Conservation (phyloP, 30 jellyfish, hydroid and myxozoan species). For the Haliclystus octoradiatus region DNA sequence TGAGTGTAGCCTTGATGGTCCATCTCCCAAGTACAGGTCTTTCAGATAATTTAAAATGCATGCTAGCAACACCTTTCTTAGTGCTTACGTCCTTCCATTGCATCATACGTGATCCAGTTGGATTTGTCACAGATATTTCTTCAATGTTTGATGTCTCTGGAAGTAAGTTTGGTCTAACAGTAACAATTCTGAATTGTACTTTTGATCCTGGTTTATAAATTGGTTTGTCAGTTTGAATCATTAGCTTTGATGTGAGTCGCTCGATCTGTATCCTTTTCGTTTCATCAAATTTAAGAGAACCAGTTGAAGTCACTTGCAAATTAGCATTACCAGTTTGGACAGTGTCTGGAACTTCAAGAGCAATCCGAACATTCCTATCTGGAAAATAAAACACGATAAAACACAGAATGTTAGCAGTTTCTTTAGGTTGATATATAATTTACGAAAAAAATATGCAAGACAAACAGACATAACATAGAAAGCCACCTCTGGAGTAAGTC, state of each 20-base stretch:
- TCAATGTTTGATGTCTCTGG: conserved; percentile 13
- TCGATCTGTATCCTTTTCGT: conserved; percentile 17
- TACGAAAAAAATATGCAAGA: too few species aligned
- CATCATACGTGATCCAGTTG: conserved; percentile 71
- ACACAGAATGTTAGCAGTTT: too few species aligned
- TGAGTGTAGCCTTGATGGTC: conserved; percentile 32
- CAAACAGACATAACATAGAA: too few species aligned
- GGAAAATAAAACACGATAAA: neutral
- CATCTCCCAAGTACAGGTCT: conserved; percentile 64
- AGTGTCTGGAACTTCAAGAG: neutral
- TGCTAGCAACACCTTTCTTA: conserved; percentile 40
- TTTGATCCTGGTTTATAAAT: conserved; percentile 93
- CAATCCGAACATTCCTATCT: neutral
- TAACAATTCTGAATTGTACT: conserved; percentile 55
- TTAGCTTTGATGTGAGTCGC: conserved; percentile 20
- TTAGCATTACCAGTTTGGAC: neutral
- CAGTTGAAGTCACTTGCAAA: neutral
- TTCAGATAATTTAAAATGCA: conserved; percentile 31
- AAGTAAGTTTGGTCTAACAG: conserved; percentile 28
- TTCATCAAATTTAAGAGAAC: neutral
- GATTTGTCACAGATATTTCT: conserved; percentile 6
- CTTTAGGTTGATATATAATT: too few species aligned
- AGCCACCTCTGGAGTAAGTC: neutral
- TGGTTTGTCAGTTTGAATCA: conserved; percentile 90
- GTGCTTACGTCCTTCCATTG: conserved; percentile 67